Conservation (phyloP, 2,888 invertebrate species). For the Tetragonisca angustula region DNA sequence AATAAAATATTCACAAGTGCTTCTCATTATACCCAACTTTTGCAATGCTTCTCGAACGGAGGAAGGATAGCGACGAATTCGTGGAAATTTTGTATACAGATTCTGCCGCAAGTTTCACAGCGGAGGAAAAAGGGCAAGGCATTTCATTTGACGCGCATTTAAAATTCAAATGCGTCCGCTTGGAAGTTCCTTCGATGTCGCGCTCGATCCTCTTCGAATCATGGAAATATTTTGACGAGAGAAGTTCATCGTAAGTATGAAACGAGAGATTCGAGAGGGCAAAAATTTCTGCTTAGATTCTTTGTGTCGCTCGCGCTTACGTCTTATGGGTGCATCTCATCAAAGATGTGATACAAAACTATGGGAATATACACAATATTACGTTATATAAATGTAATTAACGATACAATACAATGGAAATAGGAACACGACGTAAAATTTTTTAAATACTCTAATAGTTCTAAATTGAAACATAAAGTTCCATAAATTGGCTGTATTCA, state of each 20-base stretch:
- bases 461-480: no score
- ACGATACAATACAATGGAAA: background rate
- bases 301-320: no score
- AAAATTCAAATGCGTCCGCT: conserved; percentile 40
- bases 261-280: background rate
- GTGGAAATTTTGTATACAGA: conserved; percentile 24
- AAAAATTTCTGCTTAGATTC: no score
- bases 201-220: conserved; percentile 6
- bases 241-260: conserved; percentile 15
- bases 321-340: no score
- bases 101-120: background rate
- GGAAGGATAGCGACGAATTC: background rate
- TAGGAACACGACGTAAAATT: background rate
- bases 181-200: conserved; percentile 7
- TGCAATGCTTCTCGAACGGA: background rate
- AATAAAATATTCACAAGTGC: background rate
- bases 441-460: no score
- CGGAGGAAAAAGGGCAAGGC: background rate
- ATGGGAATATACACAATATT: no score
- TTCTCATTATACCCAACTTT: background rate
- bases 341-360: no score
- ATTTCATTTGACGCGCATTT: conserved; percentile 21
- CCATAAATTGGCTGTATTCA: no score
- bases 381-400: no score
- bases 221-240: conserved; percentile 24